A percentile compares a stretch with the other conserved stretches of the same genome.
These are phyloP conservation scores for Hippocampus mohnikei DNA, from an alignment of 2,113 vertebrate genomes.

Conservation along the genomic window DNA sequence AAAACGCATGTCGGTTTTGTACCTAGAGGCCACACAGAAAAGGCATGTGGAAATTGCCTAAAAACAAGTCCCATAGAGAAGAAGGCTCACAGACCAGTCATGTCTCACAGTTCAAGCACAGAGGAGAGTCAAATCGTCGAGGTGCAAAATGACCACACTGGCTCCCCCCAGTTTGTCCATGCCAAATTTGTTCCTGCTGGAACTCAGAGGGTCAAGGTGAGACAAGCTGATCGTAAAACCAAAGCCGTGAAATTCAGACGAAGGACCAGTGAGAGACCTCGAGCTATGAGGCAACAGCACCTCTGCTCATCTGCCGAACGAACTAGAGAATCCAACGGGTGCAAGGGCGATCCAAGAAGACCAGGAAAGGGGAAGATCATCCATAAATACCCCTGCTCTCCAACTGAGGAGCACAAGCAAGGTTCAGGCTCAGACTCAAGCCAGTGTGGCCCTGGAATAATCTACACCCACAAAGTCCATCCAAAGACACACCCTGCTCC, in stretches of 20 bases:
- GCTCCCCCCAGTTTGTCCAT: constrained; percentile 71
- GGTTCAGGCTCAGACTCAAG: constrained; percentile 80
- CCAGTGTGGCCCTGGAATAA: constrained; percentile 65
- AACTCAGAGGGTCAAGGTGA: constrained; percentile 72
- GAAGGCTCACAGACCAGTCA: constrained; percentile 40
- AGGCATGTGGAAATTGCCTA: constrained; percentile 18
- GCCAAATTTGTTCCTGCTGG: constrained; percentile 75
- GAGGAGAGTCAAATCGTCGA: constrained; percentile 54
- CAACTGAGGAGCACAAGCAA: constrained; percentile 62
- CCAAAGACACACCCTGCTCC: constrained; percentile 55
- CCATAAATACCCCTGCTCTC: constrained; percentile 31
- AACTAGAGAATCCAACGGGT: constrained; percentile 37
- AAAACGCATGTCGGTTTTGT: constrained; percentile 16
- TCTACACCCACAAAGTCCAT: constrained; percentile 38
- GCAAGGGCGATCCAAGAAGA: constrained; percentile 51
- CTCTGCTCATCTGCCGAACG: constrained; percentile 60
- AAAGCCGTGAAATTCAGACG: constrained; percentile 76
- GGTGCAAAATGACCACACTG: constrained; percentile 7
- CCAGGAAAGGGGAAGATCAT: constrained; percentile 37
- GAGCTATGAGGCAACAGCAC: constrained; percentile 57
- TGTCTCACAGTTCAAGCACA: constrained; percentile 37
- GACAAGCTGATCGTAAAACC: constrained; percentile 73
- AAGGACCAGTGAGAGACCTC: constrained; percentile 69
- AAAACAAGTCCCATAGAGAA: constrained; percentile 16
- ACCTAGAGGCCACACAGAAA: constrained; percentile 31